Percentiles rank a stretch among this genome's conserved stretches.
Evolutionary conservation across 2,113 vertebrate genomes (phyloP).

Genomic region (Hiodon alosoides): DNA sequence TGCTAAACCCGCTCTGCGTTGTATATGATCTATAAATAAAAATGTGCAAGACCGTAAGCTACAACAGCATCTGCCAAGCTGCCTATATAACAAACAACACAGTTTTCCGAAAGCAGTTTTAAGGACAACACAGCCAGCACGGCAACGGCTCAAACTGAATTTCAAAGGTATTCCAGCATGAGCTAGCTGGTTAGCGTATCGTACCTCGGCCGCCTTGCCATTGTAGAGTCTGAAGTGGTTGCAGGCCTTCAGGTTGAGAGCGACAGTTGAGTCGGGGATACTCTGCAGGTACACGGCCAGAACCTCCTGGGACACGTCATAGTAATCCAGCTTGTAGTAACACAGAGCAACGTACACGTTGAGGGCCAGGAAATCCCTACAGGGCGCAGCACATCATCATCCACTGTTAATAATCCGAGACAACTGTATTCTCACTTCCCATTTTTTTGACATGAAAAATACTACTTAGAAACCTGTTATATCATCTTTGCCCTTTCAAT

Average conservation of each 20-base stretch:
- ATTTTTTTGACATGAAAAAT: background rate
- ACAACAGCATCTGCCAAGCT: no score
- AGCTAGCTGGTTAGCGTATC: background rate
- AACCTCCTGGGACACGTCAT: constrained; percentile 94
- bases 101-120: no score
- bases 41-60: background rate
- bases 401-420: no score
- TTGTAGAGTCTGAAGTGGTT: constrained; percentile 95
- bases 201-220: constrained; percentile 93
- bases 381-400: constrained; percentile 2
- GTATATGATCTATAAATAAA: background rate
- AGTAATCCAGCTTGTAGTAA: constrained; percentile 97
- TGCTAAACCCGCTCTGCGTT: background rate
- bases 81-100: no score
- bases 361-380: constrained; percentile 86
- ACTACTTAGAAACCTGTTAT: no score
- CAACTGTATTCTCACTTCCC: background rate
- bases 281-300: constrained; percentile 92
- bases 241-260: constrained; percentile 95
- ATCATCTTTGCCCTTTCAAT: background rate
- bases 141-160: no score
- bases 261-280: constrained; percentile 91
- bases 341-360: constrained; percentile 96
- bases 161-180: no score
- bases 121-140: no score